A percentile compares a stretch with the other conserved stretches of the same genome.
Conservation (phyloP, 2,113 vertebrate species). For the Nesoenas mayeri region DNA sequence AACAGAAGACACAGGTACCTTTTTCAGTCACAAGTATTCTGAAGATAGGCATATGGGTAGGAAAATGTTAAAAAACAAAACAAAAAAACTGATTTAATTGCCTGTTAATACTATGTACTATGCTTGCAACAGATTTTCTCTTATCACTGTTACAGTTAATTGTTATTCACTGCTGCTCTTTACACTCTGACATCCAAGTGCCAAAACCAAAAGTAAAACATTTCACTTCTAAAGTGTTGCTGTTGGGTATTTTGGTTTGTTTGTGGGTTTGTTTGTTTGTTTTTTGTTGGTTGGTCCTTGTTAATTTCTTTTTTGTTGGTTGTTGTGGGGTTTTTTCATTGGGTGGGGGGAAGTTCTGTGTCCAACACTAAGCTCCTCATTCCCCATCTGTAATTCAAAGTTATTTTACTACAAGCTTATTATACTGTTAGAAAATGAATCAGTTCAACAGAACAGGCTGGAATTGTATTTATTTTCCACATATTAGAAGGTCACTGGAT, state of each 20-base stretch:
- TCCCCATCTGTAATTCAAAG: background rate
- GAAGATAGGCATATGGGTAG: background rate
- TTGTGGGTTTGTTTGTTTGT: background rate
- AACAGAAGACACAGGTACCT: conserved; percentile 57
- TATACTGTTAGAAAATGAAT: background rate
- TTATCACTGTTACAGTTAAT: background rate
- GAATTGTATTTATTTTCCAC: background rate
- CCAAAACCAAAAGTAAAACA: background rate
- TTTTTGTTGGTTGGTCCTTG: background rate
- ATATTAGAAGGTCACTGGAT: background rate
- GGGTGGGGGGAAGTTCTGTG: background rate
- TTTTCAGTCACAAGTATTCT: conserved; percentile 33
- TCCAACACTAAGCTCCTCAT: background rate
- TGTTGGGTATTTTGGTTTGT: background rate
- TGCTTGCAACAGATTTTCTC: background rate
- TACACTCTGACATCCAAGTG: background rate
- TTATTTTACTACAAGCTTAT: background rate
- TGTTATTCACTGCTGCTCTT: background rate
- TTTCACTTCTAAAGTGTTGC: background rate
- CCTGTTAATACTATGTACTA: background rate
- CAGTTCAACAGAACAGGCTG: background rate
- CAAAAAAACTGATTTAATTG: background rate
- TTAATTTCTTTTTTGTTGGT: background rate
- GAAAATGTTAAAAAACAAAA: background rate
- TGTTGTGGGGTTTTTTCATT: background rate